Conservation (phyloP, 2,113 vertebrate genomes). For the Muntiacus reevesi region DNA sequence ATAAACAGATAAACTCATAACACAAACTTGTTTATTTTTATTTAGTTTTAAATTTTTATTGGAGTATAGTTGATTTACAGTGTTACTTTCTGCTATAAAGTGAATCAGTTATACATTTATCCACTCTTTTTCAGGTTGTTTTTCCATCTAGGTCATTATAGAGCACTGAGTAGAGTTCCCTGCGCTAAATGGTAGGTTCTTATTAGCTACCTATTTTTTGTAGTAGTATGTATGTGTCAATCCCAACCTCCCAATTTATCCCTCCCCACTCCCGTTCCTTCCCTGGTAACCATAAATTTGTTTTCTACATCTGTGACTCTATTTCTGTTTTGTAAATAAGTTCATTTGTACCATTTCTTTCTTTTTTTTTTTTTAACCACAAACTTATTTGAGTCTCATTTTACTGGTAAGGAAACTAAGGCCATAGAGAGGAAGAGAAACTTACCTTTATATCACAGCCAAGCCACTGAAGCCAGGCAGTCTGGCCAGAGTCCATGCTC, state of each 20-base stretch:
- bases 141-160: not conserved
- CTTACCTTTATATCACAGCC: not conserved
- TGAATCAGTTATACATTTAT: not conserved
- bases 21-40: not conserved
- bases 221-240: not conserved
- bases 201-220: not conserved
- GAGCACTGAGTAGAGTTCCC: not conserved
- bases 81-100: not conserved
- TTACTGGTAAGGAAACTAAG: not conserved
- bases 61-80: not conserved
- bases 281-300: not conserved
- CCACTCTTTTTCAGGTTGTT: not conserved
- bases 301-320: not conserved
- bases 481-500: not conserved
- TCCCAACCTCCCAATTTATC: not conserved
- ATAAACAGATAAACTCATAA: not conserved
- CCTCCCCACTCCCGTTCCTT: not conserved
- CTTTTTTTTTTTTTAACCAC: not conserved
- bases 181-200: not conserved
- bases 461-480: not conserved
- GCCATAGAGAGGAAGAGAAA: not conserved
- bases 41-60: not conserved
- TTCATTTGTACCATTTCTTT: not conserved
- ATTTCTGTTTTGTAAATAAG: not conserved
- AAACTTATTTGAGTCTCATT: not conserved